Conservation (phyloP, 23 tunicate genomes). For the Ciona savignyi region DNA sequence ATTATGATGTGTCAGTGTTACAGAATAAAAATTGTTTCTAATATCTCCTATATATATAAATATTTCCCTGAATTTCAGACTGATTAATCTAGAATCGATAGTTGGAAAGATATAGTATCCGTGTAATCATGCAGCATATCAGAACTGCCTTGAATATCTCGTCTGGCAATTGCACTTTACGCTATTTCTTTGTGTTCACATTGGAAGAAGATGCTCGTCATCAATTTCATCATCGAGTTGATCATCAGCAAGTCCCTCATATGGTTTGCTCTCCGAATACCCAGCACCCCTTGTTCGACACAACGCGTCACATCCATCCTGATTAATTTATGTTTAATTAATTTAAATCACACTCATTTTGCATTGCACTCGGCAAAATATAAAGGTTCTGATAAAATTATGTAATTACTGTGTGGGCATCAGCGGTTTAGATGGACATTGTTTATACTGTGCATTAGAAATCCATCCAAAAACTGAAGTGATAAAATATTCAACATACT, state of each 20-base stretch:
- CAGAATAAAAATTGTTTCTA: too few species aligned
- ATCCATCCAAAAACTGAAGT: too few species aligned
- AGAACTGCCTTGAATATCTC: too few species aligned
- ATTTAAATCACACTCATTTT: too few species aligned
- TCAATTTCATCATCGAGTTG: constrained; percentile 78
- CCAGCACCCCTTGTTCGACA: constrained; percentile 60
- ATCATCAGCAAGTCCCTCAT: constrained; percentile 82
- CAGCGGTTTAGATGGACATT: too few species aligned
- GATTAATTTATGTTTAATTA: too few species aligned
- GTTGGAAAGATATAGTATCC: neutral
- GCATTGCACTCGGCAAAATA: neutral
- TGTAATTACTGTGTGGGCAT: too few species aligned
- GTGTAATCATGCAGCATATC: too few species aligned
- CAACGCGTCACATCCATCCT: constrained; percentile 73
- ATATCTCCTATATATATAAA: neutral
- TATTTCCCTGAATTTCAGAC: neutral
- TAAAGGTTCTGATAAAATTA: too few species aligned
- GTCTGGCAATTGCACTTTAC: neutral
- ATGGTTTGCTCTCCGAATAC: constrained; percentile 51
- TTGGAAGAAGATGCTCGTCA: constrained; percentile 77
- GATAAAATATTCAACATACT: too few species aligned
- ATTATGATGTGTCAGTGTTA: too few species aligned
- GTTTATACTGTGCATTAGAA: too few species aligned
- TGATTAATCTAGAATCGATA: neutral
- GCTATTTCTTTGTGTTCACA: constrained; percentile 18